Conservation (phyloP, 2,888 invertebrate genomes). For the Macrosoma leucophasiata region DNA sequence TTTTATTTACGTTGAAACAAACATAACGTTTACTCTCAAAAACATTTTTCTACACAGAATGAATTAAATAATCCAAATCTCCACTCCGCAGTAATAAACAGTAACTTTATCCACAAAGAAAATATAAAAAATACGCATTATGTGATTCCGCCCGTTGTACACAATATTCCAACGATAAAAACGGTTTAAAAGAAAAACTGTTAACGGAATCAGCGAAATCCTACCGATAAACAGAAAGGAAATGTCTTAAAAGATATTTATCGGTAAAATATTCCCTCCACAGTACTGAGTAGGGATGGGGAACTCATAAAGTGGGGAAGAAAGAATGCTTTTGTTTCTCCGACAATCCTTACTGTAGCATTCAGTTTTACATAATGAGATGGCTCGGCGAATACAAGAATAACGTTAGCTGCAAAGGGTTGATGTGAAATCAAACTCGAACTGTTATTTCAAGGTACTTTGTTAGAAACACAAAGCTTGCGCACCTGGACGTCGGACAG, state of each 20-base stretch:
- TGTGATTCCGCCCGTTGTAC: conserved; percentile 16
- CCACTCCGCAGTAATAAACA: no score
- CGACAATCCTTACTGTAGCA: conserved; percentile 17
- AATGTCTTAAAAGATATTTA: conserved; percentile 64
- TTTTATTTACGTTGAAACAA: no score
- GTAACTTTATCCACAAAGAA: conserved; percentile 1
- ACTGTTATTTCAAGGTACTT: no score
- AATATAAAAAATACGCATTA: conserved; percentile 9
- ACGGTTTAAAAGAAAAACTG: conserved; percentile 57
- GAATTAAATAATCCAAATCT: no score
- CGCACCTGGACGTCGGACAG: no score
- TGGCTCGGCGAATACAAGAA: no score
- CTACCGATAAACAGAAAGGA: conserved; percentile 64
- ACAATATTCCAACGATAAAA: conserved; percentile 35
- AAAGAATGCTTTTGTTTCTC: conserved; percentile 37
- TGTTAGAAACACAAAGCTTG: no score
- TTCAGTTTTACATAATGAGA: conserved; percentile 29
- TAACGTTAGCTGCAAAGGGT: no score
- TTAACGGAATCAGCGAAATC: conserved; percentile 65
- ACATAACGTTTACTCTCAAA: no score
- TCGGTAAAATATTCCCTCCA: conserved; percentile 60
- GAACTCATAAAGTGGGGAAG: conserved; percentile 52
- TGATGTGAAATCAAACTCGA: no score
- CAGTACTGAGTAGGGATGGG: conserved; percentile 40
- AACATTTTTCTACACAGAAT: no score